Base-by-base conservation (phyloP, 2,113 vertebrate species). In the Microcebus tavaratra region DNA sequence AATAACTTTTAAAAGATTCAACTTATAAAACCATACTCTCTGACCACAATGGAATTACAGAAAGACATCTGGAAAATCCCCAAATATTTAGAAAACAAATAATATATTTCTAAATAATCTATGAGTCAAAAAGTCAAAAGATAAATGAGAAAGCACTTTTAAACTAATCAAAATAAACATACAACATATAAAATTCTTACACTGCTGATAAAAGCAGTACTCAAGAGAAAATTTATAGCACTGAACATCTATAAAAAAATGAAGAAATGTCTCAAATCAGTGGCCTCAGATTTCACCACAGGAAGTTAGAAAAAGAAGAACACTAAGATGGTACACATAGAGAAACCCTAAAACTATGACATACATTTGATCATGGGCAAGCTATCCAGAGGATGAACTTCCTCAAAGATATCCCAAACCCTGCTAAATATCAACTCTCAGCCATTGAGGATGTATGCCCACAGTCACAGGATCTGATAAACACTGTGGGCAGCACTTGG, bases 31-130 rank as follows among this genome's bases (percentile, higher is more conserved):
- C 13, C 67, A 78, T 67, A 20, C 4, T 85, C n/a, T 88, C 55
- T 90, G 76, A 63, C 8, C 42, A 86, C 7, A 92, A 57, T 55
- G 3, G 18, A 92, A 81, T 87, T 81, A 84, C 21, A 79, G 61
- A 83, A 95, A 92, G 50, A 63, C 36, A n/a, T 87, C 59, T 63
- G 42, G 53, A 95, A 96, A 97, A 76, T 72, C 5, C 53, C 15
- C 63, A 79, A 75, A n/a, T 80, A 92, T 68, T 53, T 88, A 50
- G 8, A 92, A 88, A 94, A 90, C 65, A 93, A 97, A 65, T 34
- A 89, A 93, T 65, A 91, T 0, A 76, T 31, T 88, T 76, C 23
- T 48, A 95, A 94, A 91, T 81, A 86, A 95, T 25, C 7, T 25
- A 67, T 34, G 61, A 34, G 11, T 59, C 80, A 95, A 92, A 45